Conservation (phyloP, 2,888 invertebrate genomes). For the Epistrophe eligans region DNA sequence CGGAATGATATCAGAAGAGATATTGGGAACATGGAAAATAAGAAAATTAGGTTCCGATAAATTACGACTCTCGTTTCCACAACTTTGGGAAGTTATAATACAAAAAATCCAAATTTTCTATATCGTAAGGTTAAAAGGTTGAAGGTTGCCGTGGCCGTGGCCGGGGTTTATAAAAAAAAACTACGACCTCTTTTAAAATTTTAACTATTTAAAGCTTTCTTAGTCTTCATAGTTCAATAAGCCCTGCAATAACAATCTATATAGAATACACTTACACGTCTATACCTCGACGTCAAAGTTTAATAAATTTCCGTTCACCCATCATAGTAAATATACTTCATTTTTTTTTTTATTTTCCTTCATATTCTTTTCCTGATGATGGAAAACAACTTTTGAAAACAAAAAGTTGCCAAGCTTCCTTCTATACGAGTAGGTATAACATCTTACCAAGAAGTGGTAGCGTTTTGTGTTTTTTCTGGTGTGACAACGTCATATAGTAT, state of each 20-base stretch:
- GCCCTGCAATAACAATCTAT: neutral
- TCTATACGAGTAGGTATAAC: neutral
- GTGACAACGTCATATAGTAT: conserved; percentile 59
- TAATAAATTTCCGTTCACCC: neutral
- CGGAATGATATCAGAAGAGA: no score
- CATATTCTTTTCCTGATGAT: neutral
- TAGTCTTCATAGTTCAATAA: neutral
- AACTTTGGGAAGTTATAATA: no score
- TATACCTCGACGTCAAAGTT: neutral
- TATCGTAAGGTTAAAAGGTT: no score
- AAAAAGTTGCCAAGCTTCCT: conserved; percentile 12
- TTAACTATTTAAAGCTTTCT: neutral
- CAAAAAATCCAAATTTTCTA: no score
- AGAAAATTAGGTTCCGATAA: no score
- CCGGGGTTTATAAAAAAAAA: neutral
- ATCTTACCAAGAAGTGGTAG: conserved; percentile 24
- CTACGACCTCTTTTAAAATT: neutral
- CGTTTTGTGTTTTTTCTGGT: conserved; percentile 43
- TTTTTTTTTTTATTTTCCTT: neutral
- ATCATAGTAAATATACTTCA: no score
- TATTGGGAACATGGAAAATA: no score
- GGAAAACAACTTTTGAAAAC: conserved; percentile 11
- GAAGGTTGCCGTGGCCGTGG: no score
- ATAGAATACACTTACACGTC: neutral
- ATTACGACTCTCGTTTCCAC: no score